Percentiles rank a stretch among this genome's conserved stretches.
phyloP scores from a whole-genome alignment of 2,797 vertebrate genomes.

The Oryzias dopingdopingensis region DNA sequence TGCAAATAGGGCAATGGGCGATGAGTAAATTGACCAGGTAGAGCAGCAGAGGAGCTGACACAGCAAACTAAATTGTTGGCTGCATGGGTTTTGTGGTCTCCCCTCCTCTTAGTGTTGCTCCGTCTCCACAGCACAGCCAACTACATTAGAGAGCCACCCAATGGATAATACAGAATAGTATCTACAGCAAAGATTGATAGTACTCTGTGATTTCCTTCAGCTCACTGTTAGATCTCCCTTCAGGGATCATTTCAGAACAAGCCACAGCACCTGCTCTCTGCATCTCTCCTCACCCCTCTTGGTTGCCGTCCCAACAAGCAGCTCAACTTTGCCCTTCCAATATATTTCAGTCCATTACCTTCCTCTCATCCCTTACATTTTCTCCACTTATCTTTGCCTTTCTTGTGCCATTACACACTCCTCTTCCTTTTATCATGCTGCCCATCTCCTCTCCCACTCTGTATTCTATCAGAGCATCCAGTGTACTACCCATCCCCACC shows the following conservation, averaged over 20 bases:
- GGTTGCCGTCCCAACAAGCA: not conserved
- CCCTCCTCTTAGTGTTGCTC: constrained; percentile 6
- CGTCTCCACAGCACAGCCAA: constrained; percentile 40
- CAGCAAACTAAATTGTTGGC: constrained; percentile 35
- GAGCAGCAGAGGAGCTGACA: constrained; percentile 50
- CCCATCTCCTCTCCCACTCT: constrained; percentile 31
- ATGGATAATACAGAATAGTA: constrained; percentile 29
- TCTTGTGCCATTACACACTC: constrained; percentile 27
- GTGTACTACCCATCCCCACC: constrained; percentile 14
- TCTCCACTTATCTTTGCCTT: constrained; percentile 32
- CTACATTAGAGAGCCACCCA: constrained; percentile 40
- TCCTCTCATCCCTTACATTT: constrained; percentile 30
- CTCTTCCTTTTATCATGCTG: constrained; percentile 21
- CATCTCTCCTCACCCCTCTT: constrained; percentile 13
- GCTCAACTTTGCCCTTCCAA: constrained; percentile 8
- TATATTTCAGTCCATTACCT: constrained; percentile 39
- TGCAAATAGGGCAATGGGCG: constrained; percentile 50
- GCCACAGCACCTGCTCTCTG: constrained; percentile 37
- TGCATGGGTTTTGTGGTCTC: constrained; percentile 22
- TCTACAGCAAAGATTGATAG: constrained; percentile 27
- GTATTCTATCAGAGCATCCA: constrained; percentile 29
- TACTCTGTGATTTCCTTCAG: constrained; percentile 38
- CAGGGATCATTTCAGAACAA: constrained; percentile 22
- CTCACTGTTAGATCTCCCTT: constrained; percentile 37
- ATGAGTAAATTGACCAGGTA: constrained; percentile 33